phyloP scores from a whole-genome alignment of 2,113 vertebrate genomes.

The Cromileptes altivelis region DNA sequence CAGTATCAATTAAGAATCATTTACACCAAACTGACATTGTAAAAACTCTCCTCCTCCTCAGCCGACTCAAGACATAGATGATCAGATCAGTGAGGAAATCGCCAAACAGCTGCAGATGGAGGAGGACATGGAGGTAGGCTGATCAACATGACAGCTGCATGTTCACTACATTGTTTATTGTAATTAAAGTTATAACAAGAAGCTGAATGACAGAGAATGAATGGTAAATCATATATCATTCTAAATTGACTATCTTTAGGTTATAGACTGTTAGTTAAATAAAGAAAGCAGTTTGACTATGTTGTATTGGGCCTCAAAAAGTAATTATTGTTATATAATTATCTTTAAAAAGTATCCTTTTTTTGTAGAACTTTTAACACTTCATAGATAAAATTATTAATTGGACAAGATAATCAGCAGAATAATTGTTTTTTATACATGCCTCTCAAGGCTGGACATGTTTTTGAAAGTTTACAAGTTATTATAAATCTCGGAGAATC shows the following conservation, averaged over 20 bases:
- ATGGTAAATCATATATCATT: not conserved
- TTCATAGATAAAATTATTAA: not conserved
- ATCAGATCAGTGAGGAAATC: constrained; percentile 87
- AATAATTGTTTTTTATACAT: not conserved
- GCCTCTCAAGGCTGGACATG: not conserved
- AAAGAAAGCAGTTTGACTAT: not conserved
- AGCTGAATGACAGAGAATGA: not conserved
- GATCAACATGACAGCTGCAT: not conserved
- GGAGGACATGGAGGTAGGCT: constrained; percentile 91
- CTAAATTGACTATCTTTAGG: too few relatives aligned
- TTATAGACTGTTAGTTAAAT: not conserved
- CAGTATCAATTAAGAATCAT: not conserved
- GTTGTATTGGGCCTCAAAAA: not conserved
- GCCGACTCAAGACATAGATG: constrained; percentile 82
- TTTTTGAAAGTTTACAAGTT: not conserved
- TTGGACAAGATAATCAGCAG: not conserved
- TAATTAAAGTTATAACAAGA: too few relatives aligned
- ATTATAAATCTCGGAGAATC: not conserved
- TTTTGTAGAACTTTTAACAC: not conserved
- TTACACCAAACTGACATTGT: not conserved
- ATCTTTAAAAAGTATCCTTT: too few relatives aligned
- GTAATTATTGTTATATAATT: too few relatives aligned
- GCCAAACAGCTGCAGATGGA: constrained; percentile 92
- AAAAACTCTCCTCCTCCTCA: constrained; percentile 64
- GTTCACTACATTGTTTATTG: not conserved